phyloP scores from a whole-genome alignment of 2,888 invertebrate species.

The Scaptomyza cyrtandrae region DNA sequence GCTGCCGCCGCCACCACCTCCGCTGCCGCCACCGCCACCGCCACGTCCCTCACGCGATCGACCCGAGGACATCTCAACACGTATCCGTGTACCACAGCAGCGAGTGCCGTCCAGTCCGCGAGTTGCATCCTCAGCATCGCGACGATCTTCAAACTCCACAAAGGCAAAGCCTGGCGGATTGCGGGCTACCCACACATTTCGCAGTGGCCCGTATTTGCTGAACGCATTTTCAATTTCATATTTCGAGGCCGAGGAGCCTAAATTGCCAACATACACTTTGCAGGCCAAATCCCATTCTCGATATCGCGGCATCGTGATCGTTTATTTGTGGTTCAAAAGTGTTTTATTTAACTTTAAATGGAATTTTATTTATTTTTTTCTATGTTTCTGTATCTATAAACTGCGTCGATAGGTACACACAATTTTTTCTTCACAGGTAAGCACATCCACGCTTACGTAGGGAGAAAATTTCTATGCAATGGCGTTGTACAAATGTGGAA shows the following conservation, averaged over 20 bases:
- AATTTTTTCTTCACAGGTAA: slow-evolving; percentile 28
- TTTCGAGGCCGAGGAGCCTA: slow-evolving; percentile 94
- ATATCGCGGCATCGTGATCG: slow-evolving; percentile 83
- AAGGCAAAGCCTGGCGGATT: slow-evolving; percentile 96
- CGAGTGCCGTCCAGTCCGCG: slow-evolving; percentile 92
- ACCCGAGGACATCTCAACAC: slow-evolving; percentile 97
- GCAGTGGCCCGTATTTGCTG: slow-evolving; percentile 92
- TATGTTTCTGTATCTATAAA: slow-evolving; percentile 27
- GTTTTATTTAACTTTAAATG: slow-evolving; percentile 8
- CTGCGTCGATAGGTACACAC: slow-evolving; percentile 54
- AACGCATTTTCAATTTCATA: slow-evolving; percentile 94
- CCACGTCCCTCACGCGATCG: slow-evolving; percentile 90
- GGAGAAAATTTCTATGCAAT: slow-evolving; percentile 35
- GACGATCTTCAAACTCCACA: slow-evolving; percentile 93
- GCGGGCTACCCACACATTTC: slow-evolving; percentile 96
- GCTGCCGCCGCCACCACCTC: slow-evolving; percentile 86
- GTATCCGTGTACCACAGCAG: slow-evolving; percentile 94
- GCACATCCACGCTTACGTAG: slow-evolving; percentile 54
- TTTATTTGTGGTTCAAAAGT: slow-evolving; percentile 2
- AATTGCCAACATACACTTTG: slow-evolving; percentile 95
- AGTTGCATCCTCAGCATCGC: slow-evolving; percentile 94
- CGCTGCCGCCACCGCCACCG: slow-evolving; percentile 84
- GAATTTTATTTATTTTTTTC: slow-evolving; percentile 4
- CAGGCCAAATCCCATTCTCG: slow-evolving; percentile 93
- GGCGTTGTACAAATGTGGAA: not conserved